Percentiles rank a stretch among this genome's conserved stretches.
These are phyloP conservation scores for Tetranychus piercei DNA, from an alignment of 2,888 invertebrate species.

Conservation along the genomic window DNA sequence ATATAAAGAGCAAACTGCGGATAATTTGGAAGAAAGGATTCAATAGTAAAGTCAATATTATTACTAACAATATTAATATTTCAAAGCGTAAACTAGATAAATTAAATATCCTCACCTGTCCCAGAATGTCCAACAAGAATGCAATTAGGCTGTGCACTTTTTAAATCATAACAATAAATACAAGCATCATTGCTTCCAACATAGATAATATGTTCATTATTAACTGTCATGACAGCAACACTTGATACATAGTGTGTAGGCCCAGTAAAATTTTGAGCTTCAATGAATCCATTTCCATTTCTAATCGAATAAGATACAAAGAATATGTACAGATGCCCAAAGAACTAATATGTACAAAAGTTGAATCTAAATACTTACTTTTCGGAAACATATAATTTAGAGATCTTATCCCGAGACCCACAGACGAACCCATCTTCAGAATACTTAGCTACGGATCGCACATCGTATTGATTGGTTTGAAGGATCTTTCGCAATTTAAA, in stretches of 20 bases:
- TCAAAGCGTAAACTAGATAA: background rate
- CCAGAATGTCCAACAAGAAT: constrained; percentile 58
- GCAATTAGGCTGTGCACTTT: constrained; percentile 47
- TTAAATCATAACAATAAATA: constrained; percentile 57
- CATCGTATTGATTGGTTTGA: constrained; percentile 54
- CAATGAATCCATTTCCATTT: constrained; percentile 8
- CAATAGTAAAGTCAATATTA: too few species aligned
- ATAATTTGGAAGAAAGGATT: constrained; percentile 9
- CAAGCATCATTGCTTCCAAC: constrained; percentile 75
- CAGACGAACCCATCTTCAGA: constrained; percentile 53
- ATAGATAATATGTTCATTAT: constrained; percentile 53
- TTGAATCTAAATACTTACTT: constrained; percentile 4
- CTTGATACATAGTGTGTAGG: constrained; percentile 70
- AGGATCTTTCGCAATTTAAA: constrained; percentile 8
- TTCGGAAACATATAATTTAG: constrained; percentile 11
- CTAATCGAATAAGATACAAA: background rate
- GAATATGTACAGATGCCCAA: background rate
- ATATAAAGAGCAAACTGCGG: constrained; percentile 37
- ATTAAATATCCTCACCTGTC: constrained; percentile 38
- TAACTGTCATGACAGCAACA: constrained; percentile 55
- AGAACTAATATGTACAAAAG: background rate
- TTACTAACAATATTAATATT: too few species aligned
- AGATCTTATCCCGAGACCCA: constrained; percentile 52
- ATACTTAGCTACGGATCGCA: constrained; percentile 49
- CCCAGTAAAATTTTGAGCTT: constrained; percentile 36